Conservation (phyloP, 2,888 invertebrate species). For the Athalia rosae region DNA sequence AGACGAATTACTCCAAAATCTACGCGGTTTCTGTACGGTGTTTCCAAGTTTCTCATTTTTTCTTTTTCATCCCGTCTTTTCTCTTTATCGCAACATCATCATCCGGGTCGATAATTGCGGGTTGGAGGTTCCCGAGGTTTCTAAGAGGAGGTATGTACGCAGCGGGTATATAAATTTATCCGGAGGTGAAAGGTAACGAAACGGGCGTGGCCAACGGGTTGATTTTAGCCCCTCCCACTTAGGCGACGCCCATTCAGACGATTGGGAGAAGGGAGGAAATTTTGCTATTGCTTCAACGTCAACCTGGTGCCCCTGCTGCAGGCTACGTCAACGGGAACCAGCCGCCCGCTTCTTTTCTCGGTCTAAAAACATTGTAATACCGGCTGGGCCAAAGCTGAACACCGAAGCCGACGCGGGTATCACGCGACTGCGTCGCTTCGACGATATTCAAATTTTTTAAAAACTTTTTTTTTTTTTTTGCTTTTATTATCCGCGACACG, state of each 20-base stretch:
- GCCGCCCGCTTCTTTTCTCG: constrained; percentile 36
- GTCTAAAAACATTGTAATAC: constrained; percentile 38
- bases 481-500: neutral
- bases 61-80: neutral
- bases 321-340: constrained; percentile 23
- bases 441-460: neutral
- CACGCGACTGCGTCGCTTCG: constrained; percentile 31
- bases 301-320: constrained; percentile 6
- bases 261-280: neutral
- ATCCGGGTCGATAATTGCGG: constrained; percentile 10
- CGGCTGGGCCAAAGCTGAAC: constrained; percentile 30
- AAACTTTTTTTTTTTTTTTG: neutral
- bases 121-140: neutral
- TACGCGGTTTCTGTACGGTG: neutral
- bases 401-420: constrained; percentile 24
- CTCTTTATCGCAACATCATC: neutral
- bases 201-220: constrained; percentile 13
- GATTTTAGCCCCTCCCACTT: constrained; percentile 6
- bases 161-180: constrained; percentile 15
- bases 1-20: too few species aligned
- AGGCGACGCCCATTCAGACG: constrained; percentile 4
- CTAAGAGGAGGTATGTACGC: neutral
- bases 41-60: neutral
- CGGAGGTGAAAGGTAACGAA: constrained; percentile 10
- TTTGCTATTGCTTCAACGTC: neutral